These are phyloP conservation scores for Schmidtea mediterranea DNA, from an alignment of 1,140 invertebrate species.

Conservation along the genomic window DNA sequence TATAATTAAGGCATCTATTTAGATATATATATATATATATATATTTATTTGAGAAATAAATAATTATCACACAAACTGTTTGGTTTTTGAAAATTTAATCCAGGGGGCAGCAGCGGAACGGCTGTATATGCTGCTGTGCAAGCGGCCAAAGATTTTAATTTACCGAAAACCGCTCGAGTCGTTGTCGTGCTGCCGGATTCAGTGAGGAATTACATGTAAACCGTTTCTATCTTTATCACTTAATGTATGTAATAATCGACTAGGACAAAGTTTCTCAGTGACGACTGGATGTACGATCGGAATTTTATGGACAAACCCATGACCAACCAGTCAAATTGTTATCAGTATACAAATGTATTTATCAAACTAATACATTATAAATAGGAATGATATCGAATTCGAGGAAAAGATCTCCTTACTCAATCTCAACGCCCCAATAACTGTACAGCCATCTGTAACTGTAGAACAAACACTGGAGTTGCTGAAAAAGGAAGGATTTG, in stretches of 20 bases:
- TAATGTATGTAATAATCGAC: too few species aligned
- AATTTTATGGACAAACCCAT: neutral
- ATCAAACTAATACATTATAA: too few species aligned
- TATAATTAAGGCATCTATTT: too few species aligned
- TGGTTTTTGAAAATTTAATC: too few species aligned
- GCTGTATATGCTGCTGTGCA: neutral
- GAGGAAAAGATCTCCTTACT: slow-evolving; percentile 30
- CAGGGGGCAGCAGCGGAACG: neutral
- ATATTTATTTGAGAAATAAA: too few species aligned
- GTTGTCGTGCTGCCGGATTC: slow-evolving; percentile 2
- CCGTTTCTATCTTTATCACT: too few species aligned
- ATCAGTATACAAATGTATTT: too few species aligned
- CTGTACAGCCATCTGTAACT: slow-evolving; percentile 33
- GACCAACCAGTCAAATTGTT: neutral
- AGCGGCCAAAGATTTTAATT: neutral
- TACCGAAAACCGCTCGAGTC: neutral
- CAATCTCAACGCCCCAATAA: slow-evolving; percentile 32
- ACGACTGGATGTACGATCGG: neutral
- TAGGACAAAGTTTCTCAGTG: slow-evolving; percentile 1
- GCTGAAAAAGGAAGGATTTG: slow-evolving; percentile 37
- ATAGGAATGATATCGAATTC: too few species aligned
- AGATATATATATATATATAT: too few species aligned
- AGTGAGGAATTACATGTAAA: slow-evolving; percentile 2
- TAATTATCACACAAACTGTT: too few species aligned
- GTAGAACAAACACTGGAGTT: slow-evolving; percentile 39